phyloP scores from a whole-genome alignment of 2,797 vertebrate species.

The Ataeniobius toweri region DNA sequence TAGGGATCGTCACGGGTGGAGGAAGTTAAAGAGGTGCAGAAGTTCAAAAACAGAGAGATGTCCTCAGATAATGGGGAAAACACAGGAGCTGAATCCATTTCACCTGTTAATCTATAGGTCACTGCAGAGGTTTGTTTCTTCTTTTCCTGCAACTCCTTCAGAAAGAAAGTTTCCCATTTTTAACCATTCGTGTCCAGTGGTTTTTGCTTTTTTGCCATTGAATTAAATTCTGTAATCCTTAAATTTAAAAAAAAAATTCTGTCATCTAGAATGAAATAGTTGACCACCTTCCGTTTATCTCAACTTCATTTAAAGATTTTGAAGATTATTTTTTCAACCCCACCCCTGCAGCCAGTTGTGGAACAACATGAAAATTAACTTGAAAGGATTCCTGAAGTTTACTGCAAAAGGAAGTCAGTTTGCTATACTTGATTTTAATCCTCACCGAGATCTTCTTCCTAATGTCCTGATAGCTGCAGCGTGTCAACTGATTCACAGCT shows the following conservation, averaged over 20 bases:
- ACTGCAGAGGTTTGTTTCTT: constrained; percentile 1
- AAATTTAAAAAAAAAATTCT: too few relatives aligned
- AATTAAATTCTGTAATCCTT: too few relatives aligned
- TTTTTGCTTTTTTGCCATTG: background rate
- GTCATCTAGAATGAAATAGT: too few relatives aligned
- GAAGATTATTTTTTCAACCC: background rate
- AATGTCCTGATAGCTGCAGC: background rate
- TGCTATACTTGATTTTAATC: background rate
- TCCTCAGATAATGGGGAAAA: constrained; percentile 13
- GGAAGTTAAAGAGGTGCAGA: background rate
- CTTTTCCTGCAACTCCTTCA: background rate
- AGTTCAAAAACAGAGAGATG: constrained; percentile 12
- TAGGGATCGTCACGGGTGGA: constrained; percentile 15
- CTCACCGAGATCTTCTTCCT: background rate
- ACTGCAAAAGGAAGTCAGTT: background rate
- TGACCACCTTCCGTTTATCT: background rate
- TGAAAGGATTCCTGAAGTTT: background rate
- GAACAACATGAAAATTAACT: constrained; percentile 13
- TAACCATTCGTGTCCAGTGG: background rate
- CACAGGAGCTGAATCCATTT: constrained; percentile 4
- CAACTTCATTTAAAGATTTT: background rate
- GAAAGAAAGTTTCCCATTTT: background rate
- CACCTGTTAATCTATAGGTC: constrained; percentile 29
- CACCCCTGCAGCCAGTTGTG: background rate
- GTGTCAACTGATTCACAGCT: background rate